Evolutionary conservation across 2,797 vertebrate species (phyloP).

Genomic region (Acipenser oxyrinchus): DNA sequence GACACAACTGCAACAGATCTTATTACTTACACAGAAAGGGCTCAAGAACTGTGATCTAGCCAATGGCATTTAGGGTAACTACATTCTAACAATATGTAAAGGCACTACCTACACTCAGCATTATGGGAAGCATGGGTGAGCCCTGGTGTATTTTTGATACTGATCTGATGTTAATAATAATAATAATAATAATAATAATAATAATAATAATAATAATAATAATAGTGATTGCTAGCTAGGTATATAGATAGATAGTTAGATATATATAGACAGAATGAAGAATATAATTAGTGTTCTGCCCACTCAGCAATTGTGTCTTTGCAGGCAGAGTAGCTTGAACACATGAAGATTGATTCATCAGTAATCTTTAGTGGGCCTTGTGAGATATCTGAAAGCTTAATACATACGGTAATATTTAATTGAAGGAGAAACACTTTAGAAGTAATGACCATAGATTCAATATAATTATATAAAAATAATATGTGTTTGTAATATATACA

Average conservation of each 20-base stretch:
- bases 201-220: no score
- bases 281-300: not conserved
- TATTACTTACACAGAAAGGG: slow-evolving; percentile 9
- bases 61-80: not conserved
- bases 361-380: not conserved
- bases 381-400: not conserved
- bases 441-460: no score
- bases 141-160: no score
- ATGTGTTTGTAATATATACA: no score
- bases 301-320: not conserved
- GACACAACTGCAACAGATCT: slow-evolving; percentile 9
- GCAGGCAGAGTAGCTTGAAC: not conserved
- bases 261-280: not conserved
- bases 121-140: no score
- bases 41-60: not conserved
- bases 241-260: no score
- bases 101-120: not conserved
- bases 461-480: no score
- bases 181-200: no score
- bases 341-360: not conserved
- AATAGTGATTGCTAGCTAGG: no score
- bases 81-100: not conserved
- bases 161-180: no score
- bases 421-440: not conserved
- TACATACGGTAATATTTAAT: not conserved